Conservation (phyloP, 2,113 vertebrate genomes). For the Thamnophis sirtalis region DNA sequence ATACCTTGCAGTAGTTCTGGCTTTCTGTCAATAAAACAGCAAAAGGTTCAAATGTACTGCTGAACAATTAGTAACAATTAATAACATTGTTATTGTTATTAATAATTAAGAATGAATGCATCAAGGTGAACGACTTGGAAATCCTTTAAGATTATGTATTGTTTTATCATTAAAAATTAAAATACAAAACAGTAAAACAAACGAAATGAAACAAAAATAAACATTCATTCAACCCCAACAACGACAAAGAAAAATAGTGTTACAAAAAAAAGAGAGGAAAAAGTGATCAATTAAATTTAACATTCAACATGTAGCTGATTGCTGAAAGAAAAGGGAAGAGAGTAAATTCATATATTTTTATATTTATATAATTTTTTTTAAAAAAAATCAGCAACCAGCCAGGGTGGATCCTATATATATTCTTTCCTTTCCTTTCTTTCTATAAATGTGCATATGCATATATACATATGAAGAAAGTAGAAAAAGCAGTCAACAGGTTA, state of each 20-base stretch:
- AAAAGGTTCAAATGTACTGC: not conserved
- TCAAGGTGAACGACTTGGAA: not conserved
- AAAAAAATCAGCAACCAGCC: too few species aligned
- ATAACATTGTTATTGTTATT: not conserved
- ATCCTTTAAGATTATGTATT: not conserved
- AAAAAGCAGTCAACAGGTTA: not conserved
- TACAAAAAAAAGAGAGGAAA: too few species aligned
- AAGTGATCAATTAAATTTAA: too few species aligned
- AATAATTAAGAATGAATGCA: not conserved
- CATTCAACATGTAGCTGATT: not conserved
- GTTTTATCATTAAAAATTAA: not conserved
- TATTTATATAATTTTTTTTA: too few species aligned
- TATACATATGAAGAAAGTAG: not conserved
- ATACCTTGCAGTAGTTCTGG: constrained; percentile 65
- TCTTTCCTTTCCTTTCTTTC: too few species aligned
- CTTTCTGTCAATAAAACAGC: constrained; percentile 56
- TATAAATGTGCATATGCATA: too few species aligned
- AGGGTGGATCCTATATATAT: too few species aligned
- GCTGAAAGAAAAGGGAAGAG: not conserved
- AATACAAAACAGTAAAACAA: not conserved
- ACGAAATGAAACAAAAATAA: not conserved
- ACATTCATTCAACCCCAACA: not conserved
- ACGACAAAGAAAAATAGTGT: not conserved
- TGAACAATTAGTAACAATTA: not conserved
- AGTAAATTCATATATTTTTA: not conserved